Conservation (phyloP, 1,140 invertebrate genomes). For the Penaeus vannamei region DNA sequence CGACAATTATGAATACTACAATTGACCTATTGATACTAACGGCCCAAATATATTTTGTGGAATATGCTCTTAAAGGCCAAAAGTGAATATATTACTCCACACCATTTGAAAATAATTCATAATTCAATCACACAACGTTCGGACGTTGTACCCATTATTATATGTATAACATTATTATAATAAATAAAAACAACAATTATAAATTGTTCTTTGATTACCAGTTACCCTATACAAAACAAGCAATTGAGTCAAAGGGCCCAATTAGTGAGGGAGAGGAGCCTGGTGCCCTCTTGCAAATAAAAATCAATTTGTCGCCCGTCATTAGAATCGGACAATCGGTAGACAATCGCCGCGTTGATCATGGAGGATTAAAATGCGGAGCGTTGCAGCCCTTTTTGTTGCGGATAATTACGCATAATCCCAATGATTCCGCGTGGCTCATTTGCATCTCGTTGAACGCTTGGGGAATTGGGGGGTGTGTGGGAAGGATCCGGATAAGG, state of each 20-base stretch:
- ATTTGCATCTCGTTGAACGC: constrained; percentile 44
- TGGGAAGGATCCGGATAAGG: neutral
- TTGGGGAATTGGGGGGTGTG: constrained; percentile 19
- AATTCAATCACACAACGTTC: constrained; percentile 61
- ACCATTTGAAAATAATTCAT: constrained; percentile 62
- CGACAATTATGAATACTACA: neutral
- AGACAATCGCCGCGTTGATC: constrained; percentile 57
- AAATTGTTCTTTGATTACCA: neutral
- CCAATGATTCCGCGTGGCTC: constrained; percentile 47
- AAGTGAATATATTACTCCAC: constrained; percentile 46
- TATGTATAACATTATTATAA: constrained; percentile 43
- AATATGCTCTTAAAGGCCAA: neutral
- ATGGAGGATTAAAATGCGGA: constrained; percentile 60
- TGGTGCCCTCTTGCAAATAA: neutral
- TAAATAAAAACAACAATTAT: neutral
- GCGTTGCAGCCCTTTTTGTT: constrained; percentile 57
- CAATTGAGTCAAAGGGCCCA: neutral
- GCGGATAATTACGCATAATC: constrained; percentile 58
- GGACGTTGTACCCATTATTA: constrained; percentile 57
- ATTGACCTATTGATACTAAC: no score
- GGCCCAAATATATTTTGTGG: no score
- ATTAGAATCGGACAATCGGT: constrained; percentile 63
- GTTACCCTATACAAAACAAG: neutral
- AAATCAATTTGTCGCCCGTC: constrained; percentile 46
- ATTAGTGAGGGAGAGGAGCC: neutral